These are phyloP conservation scores for Teleogryllus oceanicus DNA, from an alignment of 2,888 invertebrate genomes.

Conservation along the genomic window DNA sequence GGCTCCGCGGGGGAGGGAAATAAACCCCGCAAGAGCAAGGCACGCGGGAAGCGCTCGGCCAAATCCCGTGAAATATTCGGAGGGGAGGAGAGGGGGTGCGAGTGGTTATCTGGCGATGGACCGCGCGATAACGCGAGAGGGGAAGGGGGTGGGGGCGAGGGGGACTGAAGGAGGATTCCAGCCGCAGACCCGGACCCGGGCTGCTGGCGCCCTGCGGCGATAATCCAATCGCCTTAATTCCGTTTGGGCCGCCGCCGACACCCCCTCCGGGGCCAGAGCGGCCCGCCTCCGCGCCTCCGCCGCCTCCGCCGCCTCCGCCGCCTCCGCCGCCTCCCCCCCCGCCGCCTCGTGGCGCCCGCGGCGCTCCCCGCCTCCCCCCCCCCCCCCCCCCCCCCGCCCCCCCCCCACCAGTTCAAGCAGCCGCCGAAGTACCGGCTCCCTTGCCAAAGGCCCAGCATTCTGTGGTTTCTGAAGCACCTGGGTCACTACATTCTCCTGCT, in stretches of 20 bases:
- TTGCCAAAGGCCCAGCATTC: too few species aligned
- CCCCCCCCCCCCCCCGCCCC: neutral
- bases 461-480: too few species aligned
- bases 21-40: neutral
- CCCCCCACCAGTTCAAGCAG: neutral
- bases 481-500: too few species aligned
- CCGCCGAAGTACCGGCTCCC: too few species aligned
- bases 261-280: neutral
- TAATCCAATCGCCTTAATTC: slow-evolving; percentile 18
- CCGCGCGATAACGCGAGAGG: neutral
- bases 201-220: neutral
- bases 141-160: neutral
- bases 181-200: neutral
- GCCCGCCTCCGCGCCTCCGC: neutral
- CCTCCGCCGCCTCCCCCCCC: neutral
- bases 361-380: neutral
- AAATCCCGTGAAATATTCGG: neutral
- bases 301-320: too few species aligned
- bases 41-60: neutral
- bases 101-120: neutral
- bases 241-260: slow-evolving; percentile 6
- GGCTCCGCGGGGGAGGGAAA: neutral
- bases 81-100: neutral
- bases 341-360: neutral
- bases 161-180: neutral